Evolutionary conservation across 1,140 invertebrate species (phyloP).

Genomic region (Papilio machaon): DNA sequence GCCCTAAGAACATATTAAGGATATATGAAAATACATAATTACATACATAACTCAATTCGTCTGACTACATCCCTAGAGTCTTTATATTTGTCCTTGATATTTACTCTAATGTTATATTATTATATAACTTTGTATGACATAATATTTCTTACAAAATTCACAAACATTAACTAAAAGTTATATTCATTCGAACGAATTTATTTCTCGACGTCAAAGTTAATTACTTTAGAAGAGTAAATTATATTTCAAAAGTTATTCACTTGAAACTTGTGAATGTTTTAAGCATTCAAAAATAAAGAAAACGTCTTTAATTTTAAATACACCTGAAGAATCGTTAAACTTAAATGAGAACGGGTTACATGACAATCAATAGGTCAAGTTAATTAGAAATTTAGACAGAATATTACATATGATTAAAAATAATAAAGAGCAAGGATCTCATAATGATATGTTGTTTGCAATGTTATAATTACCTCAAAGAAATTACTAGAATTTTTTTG

Average conservation of each 20-base stretch:
- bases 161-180: conserved; percentile 11
- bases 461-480: too few species aligned
- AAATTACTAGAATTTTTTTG: too few species aligned
- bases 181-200: conserved; percentile 9
- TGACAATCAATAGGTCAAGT: too few species aligned
- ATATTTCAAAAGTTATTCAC: conserved; percentile 16
- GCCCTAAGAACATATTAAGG: not conserved
- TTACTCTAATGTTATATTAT: not conserved
- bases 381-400: too few species aligned
- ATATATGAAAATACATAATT: not conserved
- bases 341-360: too few species aligned
- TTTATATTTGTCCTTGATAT: not conserved
- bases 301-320: not conserved
- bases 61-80: not conserved
- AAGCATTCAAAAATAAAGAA: not conserved
- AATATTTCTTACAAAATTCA: not conserved
- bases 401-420: too few species aligned
- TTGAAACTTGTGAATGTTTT: not conserved
- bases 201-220: conserved; percentile 21
- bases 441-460: too few species aligned
- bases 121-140: not conserved
- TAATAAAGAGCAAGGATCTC: too few species aligned
- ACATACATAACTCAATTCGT: not conserved
- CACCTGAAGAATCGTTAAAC: not conserved
- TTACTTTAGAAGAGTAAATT: conserved; percentile 13